Evolutionary conservation across 2,113 vertebrate genomes (phyloP).

Genomic region (Carassius gibelio): DNA sequence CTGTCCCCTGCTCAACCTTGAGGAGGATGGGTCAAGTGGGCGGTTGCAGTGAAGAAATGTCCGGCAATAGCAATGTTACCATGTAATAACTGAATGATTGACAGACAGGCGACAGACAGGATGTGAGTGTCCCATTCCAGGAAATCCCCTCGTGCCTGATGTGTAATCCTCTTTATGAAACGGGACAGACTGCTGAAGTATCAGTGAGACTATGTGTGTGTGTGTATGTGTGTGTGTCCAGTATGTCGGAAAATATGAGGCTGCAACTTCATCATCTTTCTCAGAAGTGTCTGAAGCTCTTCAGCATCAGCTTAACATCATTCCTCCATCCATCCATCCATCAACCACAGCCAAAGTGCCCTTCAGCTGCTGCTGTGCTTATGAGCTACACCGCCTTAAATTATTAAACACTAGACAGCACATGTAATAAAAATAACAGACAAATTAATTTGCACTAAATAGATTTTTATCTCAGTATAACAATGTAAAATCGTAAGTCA

Average conservation of each 20-base stretch:
- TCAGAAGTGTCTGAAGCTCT: constrained; percentile 1
- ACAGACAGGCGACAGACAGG: neutral
- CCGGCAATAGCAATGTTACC: neutral
- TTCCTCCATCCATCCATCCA: constrained; percentile 21
- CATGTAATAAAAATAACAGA: neutral
- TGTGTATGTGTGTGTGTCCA: neutral
- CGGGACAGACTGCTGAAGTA: constrained; percentile 28
- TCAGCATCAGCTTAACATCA: neutral
- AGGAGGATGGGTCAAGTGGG: constrained; percentile 13
- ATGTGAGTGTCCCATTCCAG: constrained; percentile 9
- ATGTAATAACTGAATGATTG: constrained; percentile 22
- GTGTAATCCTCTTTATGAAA: constrained; percentile 34
- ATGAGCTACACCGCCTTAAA: neutral
- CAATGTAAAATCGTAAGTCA: neutral
- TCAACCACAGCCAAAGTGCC: neutral
- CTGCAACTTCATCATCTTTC: constrained; percentile 25
- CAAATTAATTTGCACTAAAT: neutral
- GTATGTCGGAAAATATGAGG: constrained; percentile 30
- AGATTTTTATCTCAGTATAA: neutral
- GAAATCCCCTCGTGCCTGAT: constrained; percentile 25
- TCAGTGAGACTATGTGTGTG: constrained; percentile 16
- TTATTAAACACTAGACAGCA: neutral
- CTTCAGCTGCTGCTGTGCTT: constrained; percentile 7
- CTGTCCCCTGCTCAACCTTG: constrained; percentile 28
- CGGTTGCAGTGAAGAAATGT: constrained; percentile 12